Evolutionary conservation across 2,113 vertebrate species (phyloP).

Genomic region (Hiodon tergisus): DNA sequence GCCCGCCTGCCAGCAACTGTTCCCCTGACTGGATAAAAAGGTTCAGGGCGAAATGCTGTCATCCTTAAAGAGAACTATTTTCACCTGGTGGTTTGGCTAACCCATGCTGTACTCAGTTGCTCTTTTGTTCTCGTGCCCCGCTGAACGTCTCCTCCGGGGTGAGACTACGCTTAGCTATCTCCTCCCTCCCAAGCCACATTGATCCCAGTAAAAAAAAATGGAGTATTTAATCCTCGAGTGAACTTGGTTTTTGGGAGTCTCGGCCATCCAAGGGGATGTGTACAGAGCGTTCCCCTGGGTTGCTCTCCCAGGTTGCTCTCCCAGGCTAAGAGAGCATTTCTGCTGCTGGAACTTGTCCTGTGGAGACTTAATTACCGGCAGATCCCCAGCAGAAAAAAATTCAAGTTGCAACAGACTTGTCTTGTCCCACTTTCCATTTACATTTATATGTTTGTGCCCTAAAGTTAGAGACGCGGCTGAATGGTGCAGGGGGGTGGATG

Average conservation of each 20-base stretch:
- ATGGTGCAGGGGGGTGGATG: not conserved
- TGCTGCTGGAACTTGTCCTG: slow-evolving; percentile 53
- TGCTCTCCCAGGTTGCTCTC: slow-evolving; percentile 8
- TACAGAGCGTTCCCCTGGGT: slow-evolving; percentile 2
- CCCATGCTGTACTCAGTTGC: slow-evolving; percentile 46
- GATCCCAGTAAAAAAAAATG: slow-evolving; percentile 27
- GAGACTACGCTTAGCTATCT: slow-evolving; percentile 38
- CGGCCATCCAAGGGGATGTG: slow-evolving; percentile 21
- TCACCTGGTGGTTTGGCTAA: slow-evolving; percentile 48
- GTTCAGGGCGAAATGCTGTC: slow-evolving; percentile 35
- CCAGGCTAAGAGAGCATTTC: slow-evolving; percentile 14
- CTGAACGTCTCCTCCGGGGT: slow-evolving; percentile 35
- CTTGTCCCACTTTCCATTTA: slow-evolving; percentile 15
- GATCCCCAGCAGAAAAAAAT: slow-evolving; percentile 40
- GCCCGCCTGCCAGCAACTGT: not conserved
- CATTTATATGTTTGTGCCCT: slow-evolving; percentile 6
- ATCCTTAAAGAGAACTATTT: slow-evolving; percentile 38
- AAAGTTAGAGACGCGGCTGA: slow-evolving; percentile 2
- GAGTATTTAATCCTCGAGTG: slow-evolving; percentile 12
- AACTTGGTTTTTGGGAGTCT: slow-evolving; percentile 38
- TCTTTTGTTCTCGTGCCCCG: slow-evolving; percentile 28
- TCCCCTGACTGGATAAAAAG: slow-evolving; percentile 7
- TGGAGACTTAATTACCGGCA: slow-evolving; percentile 50
- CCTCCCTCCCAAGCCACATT: slow-evolving; percentile 47
- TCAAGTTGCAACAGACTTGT: slow-evolving; percentile 26